These are phyloP conservation scores for Phalacrocorax carbo DNA, from an alignment of 2,113 vertebrate genomes.

Conservation along the genomic window DNA sequence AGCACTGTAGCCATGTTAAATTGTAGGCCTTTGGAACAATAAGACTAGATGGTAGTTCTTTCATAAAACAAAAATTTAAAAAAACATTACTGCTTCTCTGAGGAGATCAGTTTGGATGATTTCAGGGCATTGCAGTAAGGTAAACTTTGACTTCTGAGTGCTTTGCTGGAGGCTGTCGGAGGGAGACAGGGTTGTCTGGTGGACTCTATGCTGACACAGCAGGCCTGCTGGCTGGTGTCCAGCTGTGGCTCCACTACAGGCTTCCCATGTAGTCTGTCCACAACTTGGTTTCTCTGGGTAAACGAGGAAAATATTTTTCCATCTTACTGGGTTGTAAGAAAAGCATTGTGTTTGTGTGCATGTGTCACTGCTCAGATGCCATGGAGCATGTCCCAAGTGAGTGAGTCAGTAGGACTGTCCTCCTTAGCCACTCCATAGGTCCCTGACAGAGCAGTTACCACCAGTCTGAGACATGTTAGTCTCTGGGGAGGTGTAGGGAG, in stretches of 20 bases:
- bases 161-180: not conserved
- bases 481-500: not conserved
- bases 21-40: not conserved
- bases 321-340: not conserved
- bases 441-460: not conserved
- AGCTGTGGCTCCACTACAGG: not conserved
- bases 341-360: fast-evolving
- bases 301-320: not conserved
- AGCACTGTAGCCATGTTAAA: fast-evolving
- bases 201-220: fast-evolving
- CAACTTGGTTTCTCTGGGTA: not conserved
- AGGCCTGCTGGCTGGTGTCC: not conserved
- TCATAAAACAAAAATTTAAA: not conserved
- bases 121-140: not conserved
- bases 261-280: not conserved
- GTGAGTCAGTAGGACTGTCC: fast-evolving
- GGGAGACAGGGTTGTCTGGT: not conserved
- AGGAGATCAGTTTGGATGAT: not conserved
- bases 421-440: fast-evolving
- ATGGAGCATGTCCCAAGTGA: fast-evolving
- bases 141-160: not conserved
- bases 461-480: not conserved
- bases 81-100: not conserved
- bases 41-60: not conserved
- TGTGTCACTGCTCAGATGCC: fast-evolving